Evolutionary conservation across 2,888 invertebrate species (phyloP), one percentile per base, ranked within the genome.

Genomic region (Argynnis bischoffii): DNA sequence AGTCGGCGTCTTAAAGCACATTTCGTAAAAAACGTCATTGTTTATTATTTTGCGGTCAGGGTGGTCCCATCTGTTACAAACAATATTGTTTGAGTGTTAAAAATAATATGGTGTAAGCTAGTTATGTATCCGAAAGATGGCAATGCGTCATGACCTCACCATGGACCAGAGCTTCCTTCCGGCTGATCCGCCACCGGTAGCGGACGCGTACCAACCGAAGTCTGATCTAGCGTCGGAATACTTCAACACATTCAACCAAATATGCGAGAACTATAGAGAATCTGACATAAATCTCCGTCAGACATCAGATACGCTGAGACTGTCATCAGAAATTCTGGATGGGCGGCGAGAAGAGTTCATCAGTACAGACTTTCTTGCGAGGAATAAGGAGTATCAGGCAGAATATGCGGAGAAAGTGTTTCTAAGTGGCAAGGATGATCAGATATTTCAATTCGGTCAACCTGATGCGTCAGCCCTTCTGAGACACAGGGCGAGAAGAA

Each of bases 181-280:
- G 87, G 95, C 89, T 83, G 95, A 83, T 91, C 95, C 92, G 79
- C 95, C 88, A 82, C 95, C 86, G 85, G 93, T 86, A 86, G 90
- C 82, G 2, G 81, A 81, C 15, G 78, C 79, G 50, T 89, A 90
- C 75, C 89, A 89, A 69, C 83, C 88, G 4, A 87, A 85, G 67
- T 78, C 82, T 0, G 92, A 92, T 74, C 71, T 92, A 41, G 92
- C 92, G 0, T 77, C 82, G 0, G 92, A 92, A 66, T 92, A 92
- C 76, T 92, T 92, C 78, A 92, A 92, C 72, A 91, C 92, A 0
- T 92, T 92, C 81, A 91, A 84, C 68, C 92, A 91, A 70, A 90
- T 90, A 75, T 92, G 92, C 73, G 92, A 91, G 14, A 89, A 82
- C 70, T 92, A 92, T 67, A 78, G 92, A 13, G 91, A 92, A 1